Evolutionary conservation across 30 jellyfish, hydroid and myxozoan species (phyloP).

Genomic region (Hydractinia echinata): DNA sequence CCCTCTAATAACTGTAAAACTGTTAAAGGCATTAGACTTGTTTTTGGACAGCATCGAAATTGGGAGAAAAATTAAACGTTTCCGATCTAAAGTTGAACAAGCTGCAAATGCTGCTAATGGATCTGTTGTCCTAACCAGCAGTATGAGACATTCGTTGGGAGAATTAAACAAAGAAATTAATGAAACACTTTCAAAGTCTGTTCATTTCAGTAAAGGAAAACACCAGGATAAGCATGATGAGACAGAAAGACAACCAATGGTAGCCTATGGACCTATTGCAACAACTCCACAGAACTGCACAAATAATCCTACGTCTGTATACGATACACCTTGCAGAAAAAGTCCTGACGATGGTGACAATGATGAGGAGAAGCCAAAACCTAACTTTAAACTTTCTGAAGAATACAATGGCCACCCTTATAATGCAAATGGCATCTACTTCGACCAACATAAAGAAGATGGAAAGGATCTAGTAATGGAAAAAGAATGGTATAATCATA

Average conservation of each 20-base stretch:
- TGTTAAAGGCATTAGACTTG: slow-evolving; percentile 29
- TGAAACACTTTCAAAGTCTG: slow-evolving; percentile 26
- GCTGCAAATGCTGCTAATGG: slow-evolving; percentile 25
- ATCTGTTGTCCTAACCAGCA: slow-evolving; percentile 30
- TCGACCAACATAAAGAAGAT: background rate
- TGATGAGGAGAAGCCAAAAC: background rate
- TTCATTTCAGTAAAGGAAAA: background rate
- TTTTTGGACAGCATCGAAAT: slow-evolving; percentile 36
- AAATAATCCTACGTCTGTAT: background rate
- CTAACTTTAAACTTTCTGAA: background rate
- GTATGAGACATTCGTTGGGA: slow-evolving; percentile 27
- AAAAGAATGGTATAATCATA: background rate
- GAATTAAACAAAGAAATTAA: slow-evolving; percentile 27
- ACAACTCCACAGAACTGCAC: background rate
- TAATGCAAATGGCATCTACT: background rate
- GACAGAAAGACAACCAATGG: background rate
- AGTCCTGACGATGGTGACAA: background rate
- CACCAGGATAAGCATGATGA: background rate
- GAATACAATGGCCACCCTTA: background rate
- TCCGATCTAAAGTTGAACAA: slow-evolving; percentile 34
- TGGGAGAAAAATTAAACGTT: slow-evolving; percentile 26
- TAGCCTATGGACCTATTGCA: background rate
- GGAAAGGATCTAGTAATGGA: background rate
- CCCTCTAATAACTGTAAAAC: slow-evolving; percentile 27
- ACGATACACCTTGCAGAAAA: no score